These are phyloP conservation scores for Varecia variegata DNA, from an alignment of 2,797 vertebrate genomes.

Conservation along the genomic window DNA sequence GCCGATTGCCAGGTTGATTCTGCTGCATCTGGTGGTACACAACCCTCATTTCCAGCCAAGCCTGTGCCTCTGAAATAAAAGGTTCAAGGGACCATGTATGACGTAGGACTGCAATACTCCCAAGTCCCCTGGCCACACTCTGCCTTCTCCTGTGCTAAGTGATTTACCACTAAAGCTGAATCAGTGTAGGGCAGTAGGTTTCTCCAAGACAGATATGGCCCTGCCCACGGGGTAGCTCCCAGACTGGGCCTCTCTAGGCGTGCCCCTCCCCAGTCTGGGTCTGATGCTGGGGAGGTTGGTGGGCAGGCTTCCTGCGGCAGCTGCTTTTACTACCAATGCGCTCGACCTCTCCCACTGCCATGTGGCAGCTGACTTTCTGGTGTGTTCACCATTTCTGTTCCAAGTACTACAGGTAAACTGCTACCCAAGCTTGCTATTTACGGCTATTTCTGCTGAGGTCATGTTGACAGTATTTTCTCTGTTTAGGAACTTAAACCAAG, in stretches of 20 bases:
- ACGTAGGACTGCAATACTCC: neutral
- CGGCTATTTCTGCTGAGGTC: neutral
- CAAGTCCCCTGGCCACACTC: neutral
- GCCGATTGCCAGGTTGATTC: neutral
- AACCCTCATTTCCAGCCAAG: neutral
- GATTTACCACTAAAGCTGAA: neutral
- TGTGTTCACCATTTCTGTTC: neutral
- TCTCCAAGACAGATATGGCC: neutral
- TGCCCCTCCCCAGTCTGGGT: no score
- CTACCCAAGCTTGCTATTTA: neutral
- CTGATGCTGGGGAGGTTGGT: accelerated
- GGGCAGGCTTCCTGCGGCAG: neutral
- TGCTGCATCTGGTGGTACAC: neutral
- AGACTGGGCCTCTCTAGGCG: neutral
- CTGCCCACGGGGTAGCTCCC: neutral
- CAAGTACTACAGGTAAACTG: neutral
- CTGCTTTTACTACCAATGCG: neutral
- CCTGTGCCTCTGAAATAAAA: neutral
- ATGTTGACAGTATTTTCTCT: neutral
- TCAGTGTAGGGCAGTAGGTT: neutral
- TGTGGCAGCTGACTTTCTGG: neutral
- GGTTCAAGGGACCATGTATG: neutral
- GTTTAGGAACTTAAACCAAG: neutral
- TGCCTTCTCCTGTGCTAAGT: neutral
- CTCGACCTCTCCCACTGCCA: neutral